Conservation (phyloP, 2,113 vertebrate species). For the Rhinolophus sinicus region DNA sequence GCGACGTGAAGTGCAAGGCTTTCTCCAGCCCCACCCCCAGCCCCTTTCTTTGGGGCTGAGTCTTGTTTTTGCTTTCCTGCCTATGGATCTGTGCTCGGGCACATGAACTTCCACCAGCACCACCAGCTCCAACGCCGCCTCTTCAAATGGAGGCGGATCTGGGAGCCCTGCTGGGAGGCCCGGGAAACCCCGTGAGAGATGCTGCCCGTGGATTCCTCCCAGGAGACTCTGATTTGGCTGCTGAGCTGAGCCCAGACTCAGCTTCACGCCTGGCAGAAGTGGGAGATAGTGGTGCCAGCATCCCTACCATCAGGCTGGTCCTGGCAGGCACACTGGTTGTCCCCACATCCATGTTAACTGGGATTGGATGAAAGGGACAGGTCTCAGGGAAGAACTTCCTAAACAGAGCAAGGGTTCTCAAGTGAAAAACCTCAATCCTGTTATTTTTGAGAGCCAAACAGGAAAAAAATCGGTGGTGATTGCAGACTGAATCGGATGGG, state of each 20-base stretch:
- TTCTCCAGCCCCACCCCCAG: background rate
- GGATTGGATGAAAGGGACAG: background rate
- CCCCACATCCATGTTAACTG: background rate
- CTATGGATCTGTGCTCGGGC: rapidly evolving
- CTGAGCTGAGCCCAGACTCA: rapidly evolving
- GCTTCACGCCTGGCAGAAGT: rapidly evolving
- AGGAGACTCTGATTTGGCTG: background rate
- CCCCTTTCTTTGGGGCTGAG: background rate
- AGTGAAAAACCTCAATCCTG: background rate
- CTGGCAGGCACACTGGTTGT: rapidly evolving
- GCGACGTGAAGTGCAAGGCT: background rate
- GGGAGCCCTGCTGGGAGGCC: background rate
- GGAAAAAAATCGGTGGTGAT: background rate
- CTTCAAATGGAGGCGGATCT: background rate
- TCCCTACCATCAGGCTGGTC: rapidly evolving
- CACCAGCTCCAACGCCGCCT: rapidly evolving
- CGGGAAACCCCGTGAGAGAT: rapidly evolving
- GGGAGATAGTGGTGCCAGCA: rapidly evolving
- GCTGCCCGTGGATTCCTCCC: no score
- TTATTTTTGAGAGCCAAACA: background rate
- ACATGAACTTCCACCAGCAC: rapidly evolving
- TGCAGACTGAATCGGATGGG: background rate
- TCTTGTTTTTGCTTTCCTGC: background rate
- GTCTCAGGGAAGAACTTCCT: rapidly evolving
- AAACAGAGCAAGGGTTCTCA: rapidly evolving